Percentiles rank a stretch among this genome's conserved stretches.
These are phyloP conservation scores for Neoaliturus tenellus DNA, from an alignment of 2,888 invertebrate species.

Conservation along the genomic window DNA sequence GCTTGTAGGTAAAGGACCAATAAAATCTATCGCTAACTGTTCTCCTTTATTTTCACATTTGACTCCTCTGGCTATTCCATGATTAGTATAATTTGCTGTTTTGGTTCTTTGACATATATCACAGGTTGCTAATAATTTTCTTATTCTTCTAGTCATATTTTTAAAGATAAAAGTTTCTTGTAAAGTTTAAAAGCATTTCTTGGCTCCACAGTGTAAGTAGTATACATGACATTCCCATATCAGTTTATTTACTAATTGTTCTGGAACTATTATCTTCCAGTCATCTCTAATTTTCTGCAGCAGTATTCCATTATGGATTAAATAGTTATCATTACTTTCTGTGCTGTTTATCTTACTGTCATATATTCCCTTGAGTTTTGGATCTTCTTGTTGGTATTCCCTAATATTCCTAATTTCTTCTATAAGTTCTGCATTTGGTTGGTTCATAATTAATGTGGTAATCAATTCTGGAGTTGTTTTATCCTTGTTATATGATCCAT, in stretches of 20 bases:
- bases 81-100: not conserved
- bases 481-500: not conserved
- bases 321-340: not conserved
- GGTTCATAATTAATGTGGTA: not conserved
- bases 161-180: constrained; percentile 6
- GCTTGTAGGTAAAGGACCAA: not conserved
- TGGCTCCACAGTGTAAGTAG: constrained; percentile 20
- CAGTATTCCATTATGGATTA: not conserved
- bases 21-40: not conserved
- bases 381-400: not conserved
- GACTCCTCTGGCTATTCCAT: not conserved
- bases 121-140: not conserved
- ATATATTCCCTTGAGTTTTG: not conserved
- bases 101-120: not conserved
- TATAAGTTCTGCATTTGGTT: not conserved
- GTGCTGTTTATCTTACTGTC: not conserved
- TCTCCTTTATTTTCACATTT: not conserved
- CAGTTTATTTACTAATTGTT: not conserved
- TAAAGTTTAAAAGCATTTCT: not conserved
- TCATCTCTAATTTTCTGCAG: not conserved
- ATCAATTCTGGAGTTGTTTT: not conserved
- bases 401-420: not conserved
- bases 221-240: constrained; percentile 15
- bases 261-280: not conserved
- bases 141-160: constrained; percentile 1